phyloP scores from a whole-genome alignment of 2,797 vertebrate species.

The Lerista edwardsae region DNA sequence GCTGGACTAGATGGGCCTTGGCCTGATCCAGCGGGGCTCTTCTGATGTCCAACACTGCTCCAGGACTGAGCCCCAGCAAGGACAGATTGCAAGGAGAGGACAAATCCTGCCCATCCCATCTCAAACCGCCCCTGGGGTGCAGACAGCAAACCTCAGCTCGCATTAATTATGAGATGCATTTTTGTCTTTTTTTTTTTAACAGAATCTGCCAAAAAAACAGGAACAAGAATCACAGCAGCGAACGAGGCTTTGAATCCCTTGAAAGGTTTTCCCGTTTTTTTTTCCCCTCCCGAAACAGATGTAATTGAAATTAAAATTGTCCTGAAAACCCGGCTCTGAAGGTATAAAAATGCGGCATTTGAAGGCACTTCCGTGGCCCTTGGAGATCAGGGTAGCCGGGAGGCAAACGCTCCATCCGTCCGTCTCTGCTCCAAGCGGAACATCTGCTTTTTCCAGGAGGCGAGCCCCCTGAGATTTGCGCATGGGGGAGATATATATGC shows the following conservation, averaged over 20 bases:
- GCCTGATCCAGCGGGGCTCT: no score
- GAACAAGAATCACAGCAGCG: constrained; percentile 4
- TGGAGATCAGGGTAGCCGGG: constrained; percentile 7
- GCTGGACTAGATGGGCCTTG: no score
- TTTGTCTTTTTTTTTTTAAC: not conserved
- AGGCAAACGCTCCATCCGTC: not conserved
- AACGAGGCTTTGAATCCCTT: constrained; percentile 6
- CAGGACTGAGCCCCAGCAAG: not conserved
- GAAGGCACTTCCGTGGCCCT: constrained; percentile 23
- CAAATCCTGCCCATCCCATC: not conserved
- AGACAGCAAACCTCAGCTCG: not conserved
- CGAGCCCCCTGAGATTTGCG: not conserved
- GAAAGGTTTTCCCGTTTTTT: constrained; percentile 9
- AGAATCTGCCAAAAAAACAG: constrained; percentile 21
- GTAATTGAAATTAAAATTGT: constrained; percentile 24
- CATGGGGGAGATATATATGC: not conserved
- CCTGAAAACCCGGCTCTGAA: not conserved
- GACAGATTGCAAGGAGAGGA: not conserved
- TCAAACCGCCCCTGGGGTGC: not conserved
- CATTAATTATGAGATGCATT: constrained; percentile 24
- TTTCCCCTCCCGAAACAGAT: not conserved
- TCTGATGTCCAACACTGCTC: not conserved
- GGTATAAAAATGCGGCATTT: constrained; percentile 33
- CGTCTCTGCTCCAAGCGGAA: constrained; percentile 4
- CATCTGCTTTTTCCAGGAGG: constrained; percentile 25